These are phyloP conservation scores for Podarcis raffonei DNA, from an alignment of 2,113 vertebrate species.

Conservation along the genomic window DNA sequence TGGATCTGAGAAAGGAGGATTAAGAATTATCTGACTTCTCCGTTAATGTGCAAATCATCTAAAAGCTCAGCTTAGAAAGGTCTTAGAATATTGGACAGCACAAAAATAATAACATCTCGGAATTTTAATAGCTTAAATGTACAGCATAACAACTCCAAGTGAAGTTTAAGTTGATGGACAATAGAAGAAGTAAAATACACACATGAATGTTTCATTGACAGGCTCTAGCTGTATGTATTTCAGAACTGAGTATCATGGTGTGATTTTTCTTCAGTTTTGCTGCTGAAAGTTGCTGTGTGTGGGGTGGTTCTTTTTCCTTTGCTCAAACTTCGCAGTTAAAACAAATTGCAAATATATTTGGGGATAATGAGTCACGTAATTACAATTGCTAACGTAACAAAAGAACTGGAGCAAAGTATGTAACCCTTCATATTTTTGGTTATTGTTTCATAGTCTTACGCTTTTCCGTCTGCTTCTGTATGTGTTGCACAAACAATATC, in stretches of 20 bases:
- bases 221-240: constrained; percentile 39
- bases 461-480: constrained; percentile 49
- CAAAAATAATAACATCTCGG: constrained; percentile 73
- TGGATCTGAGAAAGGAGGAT: constrained; percentile 94
- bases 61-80: constrained; percentile 76
- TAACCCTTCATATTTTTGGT: constrained; percentile 24
- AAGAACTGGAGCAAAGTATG: constrained; percentile 30
- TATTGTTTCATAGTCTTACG: constrained; percentile 52
- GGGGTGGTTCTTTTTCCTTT: constrained; percentile 59
- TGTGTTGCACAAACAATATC: constrained; percentile 35
- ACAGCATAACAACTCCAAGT: constrained; percentile 23
- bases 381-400: constrained; percentile 44
- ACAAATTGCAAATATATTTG: constrained; percentile 39
- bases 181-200: constrained; percentile 22
- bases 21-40: constrained; percentile 94
- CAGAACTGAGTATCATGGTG: constrained; percentile 39
- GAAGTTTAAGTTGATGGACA: constrained; percentile 52
- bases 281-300: constrained; percentile 59
- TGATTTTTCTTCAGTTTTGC: constrained; percentile 17
- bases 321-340: constrained; percentile 67
- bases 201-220: constrained; percentile 32
- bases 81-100: constrained; percentile 69
- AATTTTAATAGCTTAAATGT: constrained; percentile 65
- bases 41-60: constrained; percentile 95
- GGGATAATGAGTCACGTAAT: constrained; percentile 37